phyloP scores from a whole-genome alignment of 2,888 invertebrate species.

The Himalopsyche kuldschensis region DNA sequence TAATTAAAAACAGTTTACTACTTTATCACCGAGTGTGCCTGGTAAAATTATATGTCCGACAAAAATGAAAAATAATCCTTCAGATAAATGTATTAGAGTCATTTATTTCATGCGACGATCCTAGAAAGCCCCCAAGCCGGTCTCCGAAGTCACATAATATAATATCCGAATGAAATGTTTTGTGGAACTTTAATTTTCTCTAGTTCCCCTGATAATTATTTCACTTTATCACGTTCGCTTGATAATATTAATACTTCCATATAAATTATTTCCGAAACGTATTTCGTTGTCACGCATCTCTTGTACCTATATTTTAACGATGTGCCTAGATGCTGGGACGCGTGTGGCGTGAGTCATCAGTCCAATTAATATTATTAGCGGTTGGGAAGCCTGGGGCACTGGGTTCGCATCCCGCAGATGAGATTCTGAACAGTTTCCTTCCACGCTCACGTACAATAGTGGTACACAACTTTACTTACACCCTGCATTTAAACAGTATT shows the following conservation, averaged over 20 bases:
- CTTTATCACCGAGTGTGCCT: too few species aligned
- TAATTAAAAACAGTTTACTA: too few species aligned
- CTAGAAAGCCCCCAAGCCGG: too few species aligned
- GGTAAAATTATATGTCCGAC: too few species aligned
- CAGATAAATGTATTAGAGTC: too few species aligned
- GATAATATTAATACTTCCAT: not conserved
- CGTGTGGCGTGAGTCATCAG: slow-evolving; percentile 20
- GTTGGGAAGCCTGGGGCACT: not conserved
- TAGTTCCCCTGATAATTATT: not conserved
- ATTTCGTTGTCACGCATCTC: not conserved
- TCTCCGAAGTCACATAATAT: too few species aligned
- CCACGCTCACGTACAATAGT: too few species aligned
- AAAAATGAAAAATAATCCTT: too few species aligned
- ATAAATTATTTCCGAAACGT: not conserved
- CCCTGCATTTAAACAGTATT: too few species aligned
- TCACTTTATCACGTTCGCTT: not conserved
- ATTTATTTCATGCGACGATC: too few species aligned
- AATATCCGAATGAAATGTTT: not conserved
- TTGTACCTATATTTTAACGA: not conserved
- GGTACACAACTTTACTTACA: not conserved
- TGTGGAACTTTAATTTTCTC: not conserved
- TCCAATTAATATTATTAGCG: slow-evolving; percentile 35
- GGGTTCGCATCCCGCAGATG: slow-evolving; percentile 4
- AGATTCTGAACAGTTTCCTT: not conserved
- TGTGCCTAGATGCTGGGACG: not conserved